Base-by-base conservation (phyloP, 2,888 invertebrate genomes). In the Lithophane semibrunnea region DNA sequence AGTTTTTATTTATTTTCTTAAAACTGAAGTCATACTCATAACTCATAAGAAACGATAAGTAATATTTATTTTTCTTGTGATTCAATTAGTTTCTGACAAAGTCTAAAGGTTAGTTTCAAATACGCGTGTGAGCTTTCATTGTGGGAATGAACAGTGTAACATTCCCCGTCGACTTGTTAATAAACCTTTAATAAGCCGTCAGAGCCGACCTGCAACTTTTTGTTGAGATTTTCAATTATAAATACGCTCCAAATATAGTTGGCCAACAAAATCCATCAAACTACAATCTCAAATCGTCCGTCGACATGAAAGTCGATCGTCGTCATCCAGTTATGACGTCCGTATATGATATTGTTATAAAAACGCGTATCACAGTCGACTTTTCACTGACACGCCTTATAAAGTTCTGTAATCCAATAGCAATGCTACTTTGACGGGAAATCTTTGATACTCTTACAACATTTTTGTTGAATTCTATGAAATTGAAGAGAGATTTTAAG, bases 341-440 rank as follows among this genome's bases (percentile, higher is more conserved):
- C 89, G 91, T 93, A 92, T 94, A 93, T 93, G 92, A 94, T 94
- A 95, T 94, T 94, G 93, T 95, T 93, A 91, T 91, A 93, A 95
- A 95, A 95, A 95, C 94, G 89, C 85, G 86, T 86, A 91, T 91
- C 86, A 90, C 87, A 83, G 91, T 90, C 92, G 83, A 91, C 94
- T 94, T 96, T 96, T 95, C 95, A 93, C 95, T 93, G 88, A 82
- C 92, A 91, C 88, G 80, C 96, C 96, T 92, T 96, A 92, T 95
- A 94, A 81, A 93, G 94, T 86, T 87, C 77, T 87, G 88, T 89
- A 90, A 91, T 92, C 90, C 90, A 91, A 93, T 90, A 91, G 92
- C 91, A 92, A 94, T 94, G 92, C 86, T 76, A 92, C 91, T 91
- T 91, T 91, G 93, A 91, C 93, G 92, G 93, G 94, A 94, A 93